phyloP scores from a whole-genome alignment of 2,797 vertebrate species.

The Gymnodraco acuticeps region DNA sequence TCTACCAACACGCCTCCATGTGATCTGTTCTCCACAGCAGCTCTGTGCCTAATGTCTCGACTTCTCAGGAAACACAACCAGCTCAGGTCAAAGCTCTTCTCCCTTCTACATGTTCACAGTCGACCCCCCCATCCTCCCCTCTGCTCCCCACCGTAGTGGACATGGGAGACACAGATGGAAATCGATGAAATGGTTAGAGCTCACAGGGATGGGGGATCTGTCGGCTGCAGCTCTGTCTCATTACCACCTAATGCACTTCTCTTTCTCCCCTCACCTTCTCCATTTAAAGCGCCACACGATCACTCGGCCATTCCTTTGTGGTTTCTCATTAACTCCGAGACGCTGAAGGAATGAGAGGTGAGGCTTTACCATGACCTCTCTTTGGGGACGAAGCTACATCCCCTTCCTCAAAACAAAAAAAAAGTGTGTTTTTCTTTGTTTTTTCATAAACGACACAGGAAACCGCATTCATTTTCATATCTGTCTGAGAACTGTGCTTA shows the following conservation, averaged over 20 bases:
- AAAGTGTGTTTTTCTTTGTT: neutral
- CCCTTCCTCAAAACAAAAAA: neutral
- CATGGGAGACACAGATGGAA: slow-evolving; percentile 63
- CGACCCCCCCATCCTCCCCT: neutral
- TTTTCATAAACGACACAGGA: neutral
- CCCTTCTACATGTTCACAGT: slow-evolving; percentile 41
- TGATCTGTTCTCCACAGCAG: slow-evolving; percentile 9
- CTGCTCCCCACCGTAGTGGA: slow-evolving; percentile 32
- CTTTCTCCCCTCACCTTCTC: slow-evolving; percentile 9
- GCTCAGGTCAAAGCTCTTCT: slow-evolving; percentile 14
- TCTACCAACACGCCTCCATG: neutral
- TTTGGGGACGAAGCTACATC: slow-evolving; percentile 39
- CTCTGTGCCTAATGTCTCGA: neutral
- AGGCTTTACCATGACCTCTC: slow-evolving; percentile 24
- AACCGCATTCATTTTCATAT: slow-evolving; percentile 35
- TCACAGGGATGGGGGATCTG: slow-evolving; percentile 67
- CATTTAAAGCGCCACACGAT: slow-evolving; percentile 46
- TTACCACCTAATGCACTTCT: slow-evolving; percentile 70
- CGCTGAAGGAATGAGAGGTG: slow-evolving; percentile 48
- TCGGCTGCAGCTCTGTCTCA: slow-evolving; percentile 66
- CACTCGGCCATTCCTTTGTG: slow-evolving; percentile 58
- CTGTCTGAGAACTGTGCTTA: slow-evolving; percentile 22
- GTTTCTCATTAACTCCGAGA: slow-evolving; percentile 59
- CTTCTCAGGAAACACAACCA: slow-evolving; percentile 24
- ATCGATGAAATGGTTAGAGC: slow-evolving; percentile 76